Base-by-base conservation (phyloP, 2,888 invertebrate genomes). In the Strigamia transsilvanica region DNA sequence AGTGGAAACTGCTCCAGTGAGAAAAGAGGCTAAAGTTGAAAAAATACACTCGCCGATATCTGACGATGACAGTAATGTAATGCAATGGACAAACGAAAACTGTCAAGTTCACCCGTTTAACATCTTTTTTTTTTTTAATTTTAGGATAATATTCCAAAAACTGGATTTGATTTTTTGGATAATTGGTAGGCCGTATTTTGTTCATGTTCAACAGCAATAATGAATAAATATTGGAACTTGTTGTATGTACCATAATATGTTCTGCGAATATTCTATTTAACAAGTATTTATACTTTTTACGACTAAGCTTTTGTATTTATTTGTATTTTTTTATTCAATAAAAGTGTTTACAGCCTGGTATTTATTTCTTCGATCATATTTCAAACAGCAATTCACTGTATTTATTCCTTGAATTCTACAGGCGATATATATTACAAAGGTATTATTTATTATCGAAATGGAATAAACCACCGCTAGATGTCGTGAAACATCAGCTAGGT, bases 81-180 rank as follows among this genome's bases (percentile, higher is more conserved):
- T n/a, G 46, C n/a, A 46, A 46, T 1, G 1, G 15, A 46, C 4
- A 46, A 46, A 46, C 12, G 15, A 46, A 46, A 46, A 5, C 46
- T 1, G 27, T 2, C 2, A 38, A 38, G 2, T 38, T 38, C 0
- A 10, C 38, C 0, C 10, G 51, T 51, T 51, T 51, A 51, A 51
- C 6, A 0, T 18, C 10, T 51, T 51, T 51, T 18, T 6, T 51
- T 51, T 7, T 51, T 4, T 51, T 10, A 7, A 18, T 51, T 51
- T 51, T 18, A 61, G 61, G 61, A 15, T 61, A 6, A 6, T 18
- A 61, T 61, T 61, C 61, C 61, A 12, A 61, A 61, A 61, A 61
- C 61, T 10, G 61, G 61, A 61, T 61, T 61, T 61, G 61, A 61
- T 23, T 61, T 61, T 61, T 61, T 61, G 18, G 61, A 61, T 61